A percentile compares a stretch with the other conserved stretches of the same genome.
Evolutionary conservation across 53 echinoderm and acorn worm genomes (phyloP).

Genomic region (Astropecten irregularis): DNA sequence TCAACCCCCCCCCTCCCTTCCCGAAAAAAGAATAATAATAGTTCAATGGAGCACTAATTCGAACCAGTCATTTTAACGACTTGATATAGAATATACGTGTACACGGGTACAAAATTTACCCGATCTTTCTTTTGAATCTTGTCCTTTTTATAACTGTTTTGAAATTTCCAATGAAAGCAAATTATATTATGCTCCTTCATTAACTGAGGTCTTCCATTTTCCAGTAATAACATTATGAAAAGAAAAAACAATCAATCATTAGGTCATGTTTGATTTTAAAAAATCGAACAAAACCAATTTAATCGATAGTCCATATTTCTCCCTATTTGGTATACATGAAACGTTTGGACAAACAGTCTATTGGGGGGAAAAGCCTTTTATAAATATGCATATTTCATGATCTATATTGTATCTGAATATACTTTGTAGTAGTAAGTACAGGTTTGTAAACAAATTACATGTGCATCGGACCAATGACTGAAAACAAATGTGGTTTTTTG

Average conservation of each 20-base stretch:
- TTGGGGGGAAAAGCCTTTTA: constrained; percentile 51
- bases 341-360: constrained; percentile 3
- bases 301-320: not conserved
- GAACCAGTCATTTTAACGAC: not conserved
- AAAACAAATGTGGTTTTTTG: not conserved
- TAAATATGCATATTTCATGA: constrained; percentile 49
- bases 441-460: constrained; percentile 12
- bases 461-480: constrained; percentile 42
- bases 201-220: constrained; percentile 50
- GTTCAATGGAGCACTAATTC: not conserved
- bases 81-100: not conserved
- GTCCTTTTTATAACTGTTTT: constrained; percentile 22
- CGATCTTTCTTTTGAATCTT: not conserved
- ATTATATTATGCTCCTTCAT: not conserved
- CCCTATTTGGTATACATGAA: not conserved
- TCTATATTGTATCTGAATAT: not conserved
- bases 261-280: not conserved
- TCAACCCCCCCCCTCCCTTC: not conserved
- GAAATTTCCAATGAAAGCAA: not conserved
- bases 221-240: not conserved
- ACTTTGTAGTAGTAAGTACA: not conserved
- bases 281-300: not conserved
- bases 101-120: not conserved
- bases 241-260: not conserved
- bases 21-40: too few species aligned